phyloP scores from a whole-genome alignment of 2,888 invertebrate genomes.

The Yponomeuta sedellus region DNA sequence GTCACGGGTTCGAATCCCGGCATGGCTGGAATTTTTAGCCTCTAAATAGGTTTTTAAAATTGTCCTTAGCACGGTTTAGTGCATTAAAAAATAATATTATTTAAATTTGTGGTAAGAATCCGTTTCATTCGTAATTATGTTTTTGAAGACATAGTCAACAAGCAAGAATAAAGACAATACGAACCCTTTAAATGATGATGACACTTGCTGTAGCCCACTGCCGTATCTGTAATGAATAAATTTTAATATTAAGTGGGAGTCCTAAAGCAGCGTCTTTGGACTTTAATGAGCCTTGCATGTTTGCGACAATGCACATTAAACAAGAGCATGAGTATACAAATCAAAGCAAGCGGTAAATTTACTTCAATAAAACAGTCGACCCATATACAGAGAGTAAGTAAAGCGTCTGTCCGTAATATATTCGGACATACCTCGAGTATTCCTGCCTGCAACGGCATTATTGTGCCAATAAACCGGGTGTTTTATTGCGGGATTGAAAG shows the following conservation, averaged over 20 bases:
- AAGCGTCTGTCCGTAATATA: neutral
- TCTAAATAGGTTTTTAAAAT: too few species aligned
- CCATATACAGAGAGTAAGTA: slow-evolving; percentile 7
- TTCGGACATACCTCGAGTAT: slow-evolving; percentile 9
- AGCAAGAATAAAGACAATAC: neutral
- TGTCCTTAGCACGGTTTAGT: too few species aligned
- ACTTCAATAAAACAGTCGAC: slow-evolving; percentile 11
- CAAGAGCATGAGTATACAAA: slow-evolving; percentile 8
- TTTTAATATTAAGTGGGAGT: slow-evolving; percentile 22
- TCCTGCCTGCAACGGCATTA: slow-evolving; percentile 5
- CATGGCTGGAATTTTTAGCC: too few species aligned
- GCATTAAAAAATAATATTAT: too few species aligned
- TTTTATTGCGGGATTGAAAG: slow-evolving; percentile 26
- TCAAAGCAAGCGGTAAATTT: slow-evolving; percentile 8
- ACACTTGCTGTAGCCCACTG: slow-evolving; percentile 18
- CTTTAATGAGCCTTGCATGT: neutral
- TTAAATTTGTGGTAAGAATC: too few species aligned
- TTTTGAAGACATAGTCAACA: too few species aligned
- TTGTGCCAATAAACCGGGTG: slow-evolving; percentile 15
- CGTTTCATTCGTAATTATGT: too few species aligned
- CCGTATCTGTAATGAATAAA: slow-evolving; percentile 27
- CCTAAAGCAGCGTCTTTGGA: neutral
- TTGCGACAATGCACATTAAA: slow-evolving; percentile 8
- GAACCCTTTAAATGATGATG: slow-evolving; percentile 14
- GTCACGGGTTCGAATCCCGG: too few species aligned